These are phyloP conservation scores for Erpetoichthys calabaricus DNA, from an alignment of 2,797 vertebrate genomes.

Conservation along the genomic window DNA sequence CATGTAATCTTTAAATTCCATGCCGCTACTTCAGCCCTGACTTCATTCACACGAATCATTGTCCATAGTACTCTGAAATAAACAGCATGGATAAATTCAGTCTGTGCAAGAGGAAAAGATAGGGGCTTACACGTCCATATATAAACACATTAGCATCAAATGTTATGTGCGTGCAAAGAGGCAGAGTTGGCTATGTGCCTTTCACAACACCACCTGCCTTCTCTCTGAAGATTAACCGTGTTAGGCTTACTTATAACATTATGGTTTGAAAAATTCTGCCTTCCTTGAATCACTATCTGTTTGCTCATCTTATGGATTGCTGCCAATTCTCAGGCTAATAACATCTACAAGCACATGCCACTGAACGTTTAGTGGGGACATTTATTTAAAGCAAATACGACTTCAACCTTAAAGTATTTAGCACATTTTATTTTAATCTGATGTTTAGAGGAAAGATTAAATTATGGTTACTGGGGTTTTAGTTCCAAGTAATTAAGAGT, in stretches of 20 bases:
- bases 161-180: slow-evolving; percentile 26
- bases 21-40: background rate
- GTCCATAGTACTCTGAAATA: slow-evolving; percentile 2
- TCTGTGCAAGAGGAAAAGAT: slow-evolving; percentile 4
- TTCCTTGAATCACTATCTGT: slow-evolving; percentile 7
- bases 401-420: no score
- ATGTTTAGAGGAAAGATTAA: no score
- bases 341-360: background rate
- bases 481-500: no score
- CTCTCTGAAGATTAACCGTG: slow-evolving; percentile 10
- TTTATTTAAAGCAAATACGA: background rate
- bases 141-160: slow-evolving; percentile 20
- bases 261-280: slow-evolving; percentile 3
- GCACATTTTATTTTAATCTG: no score
- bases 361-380: background rate
- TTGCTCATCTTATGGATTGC: slow-evolving; percentile 9
- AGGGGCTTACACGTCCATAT: slow-evolving; percentile 16
- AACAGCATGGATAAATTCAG: slow-evolving; percentile 7
- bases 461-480: no score
- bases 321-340: slow-evolving; percentile 1
- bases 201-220: slow-evolving; percentile 25
- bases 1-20: slow-evolving; percentile 9
- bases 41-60: slow-evolving; percentile 6
- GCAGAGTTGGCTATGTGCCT: slow-evolving; percentile 16
- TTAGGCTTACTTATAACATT: background rate